Percentiles rank a stretch among this genome's conserved stretches.
phyloP scores from a whole-genome alignment of 2,888 invertebrate genomes.

The Morinoia aosen region DNA sequence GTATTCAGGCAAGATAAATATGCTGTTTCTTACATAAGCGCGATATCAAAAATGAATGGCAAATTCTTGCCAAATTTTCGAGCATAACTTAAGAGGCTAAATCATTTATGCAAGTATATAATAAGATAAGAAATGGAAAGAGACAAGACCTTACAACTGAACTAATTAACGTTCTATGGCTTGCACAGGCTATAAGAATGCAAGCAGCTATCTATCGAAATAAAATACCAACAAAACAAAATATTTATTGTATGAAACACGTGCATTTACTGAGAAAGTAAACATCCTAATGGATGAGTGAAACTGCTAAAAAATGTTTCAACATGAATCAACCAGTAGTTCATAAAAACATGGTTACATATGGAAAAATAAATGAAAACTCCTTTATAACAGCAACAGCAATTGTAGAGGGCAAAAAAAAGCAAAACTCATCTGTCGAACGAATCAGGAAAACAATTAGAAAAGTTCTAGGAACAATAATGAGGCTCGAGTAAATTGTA shows the following conservation, averaged over 20 bases:
- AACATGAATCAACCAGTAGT: not conserved
- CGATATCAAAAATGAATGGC: not conserved
- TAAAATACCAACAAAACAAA: not conserved
- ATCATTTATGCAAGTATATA: not conserved
- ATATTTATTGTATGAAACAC: not conserved
- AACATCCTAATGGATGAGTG: constrained; percentile 9
- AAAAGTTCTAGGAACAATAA: constrained; percentile 20
- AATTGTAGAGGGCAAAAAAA: not conserved
- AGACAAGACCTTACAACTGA: not conserved
- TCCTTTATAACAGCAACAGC: not conserved
- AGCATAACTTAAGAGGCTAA: not conserved
- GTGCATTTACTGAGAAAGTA: constrained; percentile 1
- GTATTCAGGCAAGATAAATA: not conserved
- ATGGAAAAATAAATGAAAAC: not conserved
- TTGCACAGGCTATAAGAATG: not conserved
- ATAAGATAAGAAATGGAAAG: not conserved
- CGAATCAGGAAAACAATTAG: constrained; percentile 15
- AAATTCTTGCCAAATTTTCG: not conserved
- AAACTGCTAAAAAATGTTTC: not conserved
- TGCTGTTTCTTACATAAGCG: not conserved
- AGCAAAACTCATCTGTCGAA: not conserved
- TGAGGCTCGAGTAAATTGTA: not conserved
- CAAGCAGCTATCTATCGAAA: not conserved
- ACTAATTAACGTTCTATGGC: not conserved
- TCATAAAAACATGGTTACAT: not conserved